phyloP scores from a whole-genome alignment of 2,888 invertebrate genomes.

The Conistra vaccinii region DNA sequence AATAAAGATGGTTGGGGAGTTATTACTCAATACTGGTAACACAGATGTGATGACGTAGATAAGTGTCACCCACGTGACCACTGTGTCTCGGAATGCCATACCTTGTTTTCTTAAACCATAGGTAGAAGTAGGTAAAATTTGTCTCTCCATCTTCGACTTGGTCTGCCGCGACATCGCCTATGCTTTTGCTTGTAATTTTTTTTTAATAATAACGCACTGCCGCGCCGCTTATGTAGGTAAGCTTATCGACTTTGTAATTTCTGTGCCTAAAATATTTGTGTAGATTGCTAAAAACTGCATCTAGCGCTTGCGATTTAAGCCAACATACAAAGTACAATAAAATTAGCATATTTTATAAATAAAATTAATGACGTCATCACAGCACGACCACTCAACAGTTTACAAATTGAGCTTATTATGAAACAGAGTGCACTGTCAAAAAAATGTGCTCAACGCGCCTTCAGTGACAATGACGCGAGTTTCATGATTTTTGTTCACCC shows the following conservation, averaged over 20 bases:
- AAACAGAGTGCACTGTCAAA: too few species aligned
- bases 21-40: too few species aligned
- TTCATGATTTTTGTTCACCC: too few species aligned
- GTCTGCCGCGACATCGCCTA: background rate
- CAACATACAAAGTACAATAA: too few species aligned
- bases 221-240: background rate
- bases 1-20: too few species aligned
- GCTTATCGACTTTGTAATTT: background rate
- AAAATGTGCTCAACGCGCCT: too few species aligned
- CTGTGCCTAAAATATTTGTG: slow-evolving; percentile 4
- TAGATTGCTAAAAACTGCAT: background rate
- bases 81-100: too few species aligned
- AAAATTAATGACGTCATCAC: slow-evolving; percentile 1
- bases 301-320: background rate
- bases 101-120: too few species aligned
- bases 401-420: background rate
- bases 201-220: background rate
- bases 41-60: too few species aligned
- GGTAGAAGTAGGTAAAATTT: background rate
- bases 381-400: background rate
- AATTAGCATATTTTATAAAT: background rate
- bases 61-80: too few species aligned
- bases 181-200: background rate
- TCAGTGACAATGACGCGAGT: too few species aligned
- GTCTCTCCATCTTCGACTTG: background rate